Evolutionary conservation across 2,113 vertebrate genomes (phyloP).

Genomic region (Myotis lucifugus): DNA sequence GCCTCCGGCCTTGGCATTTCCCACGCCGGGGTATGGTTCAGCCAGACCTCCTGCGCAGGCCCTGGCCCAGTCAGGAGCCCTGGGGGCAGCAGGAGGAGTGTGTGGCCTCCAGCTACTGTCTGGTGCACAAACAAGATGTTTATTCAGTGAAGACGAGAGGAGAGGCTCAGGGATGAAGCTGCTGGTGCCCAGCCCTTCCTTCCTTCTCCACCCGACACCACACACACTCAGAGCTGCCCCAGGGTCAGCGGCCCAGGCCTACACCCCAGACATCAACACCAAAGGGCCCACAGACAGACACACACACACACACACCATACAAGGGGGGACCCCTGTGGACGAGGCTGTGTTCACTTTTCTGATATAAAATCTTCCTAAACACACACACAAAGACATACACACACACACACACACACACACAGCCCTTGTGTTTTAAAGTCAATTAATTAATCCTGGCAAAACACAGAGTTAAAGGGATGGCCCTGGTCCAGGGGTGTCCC

Average conservation of each 20-base stretch:
- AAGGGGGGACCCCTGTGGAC: neutral
- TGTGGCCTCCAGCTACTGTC: neutral
- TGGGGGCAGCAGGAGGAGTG: neutral
- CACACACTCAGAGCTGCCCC: neutral
- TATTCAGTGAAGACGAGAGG: neutral
- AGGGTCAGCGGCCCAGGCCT: neutral
- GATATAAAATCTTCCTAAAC: neutral
- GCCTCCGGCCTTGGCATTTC: constrained; percentile 35
- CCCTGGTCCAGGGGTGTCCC: neutral
- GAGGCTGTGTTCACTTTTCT: neutral
- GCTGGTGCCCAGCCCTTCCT: neutral
- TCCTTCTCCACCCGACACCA: neutral
- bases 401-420: neutral
- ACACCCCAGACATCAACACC: neutral
- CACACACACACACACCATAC: neutral
- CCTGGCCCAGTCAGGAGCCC: constrained; percentile 14
- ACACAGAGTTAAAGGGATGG: neutral
- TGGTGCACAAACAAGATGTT: constrained; percentile 37
- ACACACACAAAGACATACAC: neutral
- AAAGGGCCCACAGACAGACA: neutral
- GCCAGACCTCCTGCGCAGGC: constrained; percentile 62
- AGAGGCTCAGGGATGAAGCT: neutral
- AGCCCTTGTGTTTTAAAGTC: constrained; percentile 52
- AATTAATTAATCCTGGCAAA: constrained; percentile 28
- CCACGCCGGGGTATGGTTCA: neutral